Evolutionary conservation across 2,888 invertebrate genomes (phyloP).

Genomic region (Macrosoma leucophasiata): DNA sequence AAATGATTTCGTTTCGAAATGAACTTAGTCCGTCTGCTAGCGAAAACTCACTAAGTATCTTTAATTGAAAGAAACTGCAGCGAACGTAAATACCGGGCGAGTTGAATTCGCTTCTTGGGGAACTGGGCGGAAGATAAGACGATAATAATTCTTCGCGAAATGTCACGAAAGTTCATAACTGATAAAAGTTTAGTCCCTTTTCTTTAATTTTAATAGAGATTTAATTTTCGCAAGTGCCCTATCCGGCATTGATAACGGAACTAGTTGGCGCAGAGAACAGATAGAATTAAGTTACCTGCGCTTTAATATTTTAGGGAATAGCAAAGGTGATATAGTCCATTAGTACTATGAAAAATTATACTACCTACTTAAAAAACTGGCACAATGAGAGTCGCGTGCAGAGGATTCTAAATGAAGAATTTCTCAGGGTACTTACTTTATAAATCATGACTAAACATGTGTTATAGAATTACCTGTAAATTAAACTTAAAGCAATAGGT

Average conservation of each 20-base stretch:
- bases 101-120: constrained; percentile 49
- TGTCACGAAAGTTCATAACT: constrained; percentile 73
- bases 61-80: constrained; percentile 61
- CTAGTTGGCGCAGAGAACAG: constrained; percentile 31
- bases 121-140: constrained; percentile 58
- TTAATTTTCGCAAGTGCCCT: constrained; percentile 62
- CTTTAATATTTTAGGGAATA: too few relatives aligned
- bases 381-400: too few relatives aligned
- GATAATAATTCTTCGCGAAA: constrained; percentile 72
- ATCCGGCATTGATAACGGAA: constrained; percentile 43
- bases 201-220: constrained; percentile 71
- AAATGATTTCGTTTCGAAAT: constrained; percentile 25
- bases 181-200: constrained; percentile 71
- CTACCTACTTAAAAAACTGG: too few relatives aligned
- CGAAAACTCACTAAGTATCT: constrained; percentile 26
- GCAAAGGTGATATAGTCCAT: too few relatives aligned
- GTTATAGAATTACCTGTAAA: too few relatives aligned
- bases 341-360: too few relatives aligned
- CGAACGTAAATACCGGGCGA: constrained; percentile 48
- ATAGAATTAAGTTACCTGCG: too few relatives aligned
- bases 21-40: constrained; percentile 21
- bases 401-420: too few relatives aligned
- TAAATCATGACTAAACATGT: too few relatives aligned
- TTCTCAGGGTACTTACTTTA: too few relatives aligned
- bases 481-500: too few relatives aligned